phyloP scores from a whole-genome alignment of 2,797 vertebrate genomes.

The Myotis findleyi region DNA sequence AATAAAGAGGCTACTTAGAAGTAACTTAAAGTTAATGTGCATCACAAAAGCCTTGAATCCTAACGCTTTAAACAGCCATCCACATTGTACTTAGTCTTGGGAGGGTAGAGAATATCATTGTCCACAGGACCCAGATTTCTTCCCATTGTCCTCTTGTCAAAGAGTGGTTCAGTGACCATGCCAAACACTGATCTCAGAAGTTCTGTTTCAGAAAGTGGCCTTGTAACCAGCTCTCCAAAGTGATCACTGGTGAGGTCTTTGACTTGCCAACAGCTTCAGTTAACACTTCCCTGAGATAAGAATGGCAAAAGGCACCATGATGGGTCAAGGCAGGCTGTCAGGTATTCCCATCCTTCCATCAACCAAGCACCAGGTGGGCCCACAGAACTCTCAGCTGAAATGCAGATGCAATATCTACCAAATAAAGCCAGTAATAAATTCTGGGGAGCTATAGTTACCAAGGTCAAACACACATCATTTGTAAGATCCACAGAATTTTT shows the following conservation, averaged over 20 bases:
- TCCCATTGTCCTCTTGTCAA: not conserved
- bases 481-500: not conserved
- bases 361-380: not conserved
- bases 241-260: not conserved
- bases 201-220: not conserved
- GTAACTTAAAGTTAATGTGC: not conserved
- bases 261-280: not conserved
- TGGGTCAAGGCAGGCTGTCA: not conserved
- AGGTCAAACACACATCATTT: not conserved
- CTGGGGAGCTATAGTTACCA: not conserved
- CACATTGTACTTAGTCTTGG: not conserved
- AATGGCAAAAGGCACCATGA: not conserved
- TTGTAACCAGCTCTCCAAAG: not conserved
- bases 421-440: conserved; percentile 41
- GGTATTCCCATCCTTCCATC: not conserved
- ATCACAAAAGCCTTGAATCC: not conserved
- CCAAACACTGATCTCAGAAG: not conserved
- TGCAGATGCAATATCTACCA: not conserved
- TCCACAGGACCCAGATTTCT: not conserved
- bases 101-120: not conserved
- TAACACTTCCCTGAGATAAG: not conserved
- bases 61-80: not conserved
- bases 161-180: not conserved
- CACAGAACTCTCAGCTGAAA: conserved; percentile 40
- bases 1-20: conserved; percentile 46